Percentiles rank a stretch among this genome's conserved stretches.
These are phyloP conservation scores for Platynereis dumerilii DNA, from an alignment of 2,888 invertebrate genomes.

Conservation along the genomic window DNA sequence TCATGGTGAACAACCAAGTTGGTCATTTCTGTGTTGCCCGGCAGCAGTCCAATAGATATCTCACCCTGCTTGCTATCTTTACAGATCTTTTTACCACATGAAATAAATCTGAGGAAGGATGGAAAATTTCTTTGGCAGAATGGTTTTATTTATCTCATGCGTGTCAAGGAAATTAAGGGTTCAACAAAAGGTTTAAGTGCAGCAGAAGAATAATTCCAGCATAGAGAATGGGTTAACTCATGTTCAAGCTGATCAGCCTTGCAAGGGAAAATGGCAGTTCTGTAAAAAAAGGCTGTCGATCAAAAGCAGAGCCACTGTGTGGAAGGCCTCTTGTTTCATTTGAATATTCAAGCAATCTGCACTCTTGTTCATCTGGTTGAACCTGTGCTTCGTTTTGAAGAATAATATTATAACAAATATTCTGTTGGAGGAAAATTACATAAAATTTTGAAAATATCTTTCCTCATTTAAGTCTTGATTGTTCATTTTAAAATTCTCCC, in stretches of 20 bases:
- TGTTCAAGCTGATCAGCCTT: slow-evolving; percentile 22
- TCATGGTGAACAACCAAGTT: too few species aligned
- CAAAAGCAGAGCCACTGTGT: slow-evolving; percentile 34
- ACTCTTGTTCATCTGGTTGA: background rate
- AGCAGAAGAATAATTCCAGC: slow-evolving; percentile 29
- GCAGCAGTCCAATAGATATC: too few species aligned
- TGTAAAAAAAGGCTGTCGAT: slow-evolving; percentile 30
- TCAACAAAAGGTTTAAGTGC: slow-evolving; percentile 36
- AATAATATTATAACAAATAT: too few species aligned
- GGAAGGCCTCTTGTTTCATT: slow-evolving; percentile 35
- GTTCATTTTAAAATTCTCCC: too few species aligned
- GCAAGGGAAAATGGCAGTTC: slow-evolving; percentile 35
- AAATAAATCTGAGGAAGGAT: too few species aligned
- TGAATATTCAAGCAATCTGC: slow-evolving; percentile 29
- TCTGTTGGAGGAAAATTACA: too few species aligned
- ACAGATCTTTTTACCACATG: too few species aligned
- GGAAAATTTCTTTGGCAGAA: slow-evolving; percentile 1
- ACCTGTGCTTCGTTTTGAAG: slow-evolving; percentile 26
- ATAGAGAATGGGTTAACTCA: slow-evolving; percentile 21
- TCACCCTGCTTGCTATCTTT: too few species aligned
- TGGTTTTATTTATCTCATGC: slow-evolving; percentile 28
- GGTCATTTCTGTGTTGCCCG: too few species aligned
- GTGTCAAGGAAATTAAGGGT: slow-evolving; percentile 34
- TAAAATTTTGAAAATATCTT: too few species aligned
- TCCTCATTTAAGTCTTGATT: too few species aligned